Base-by-base conservation (phyloP, 1,140 invertebrate species). In the Hycleus cichorii region DNA sequence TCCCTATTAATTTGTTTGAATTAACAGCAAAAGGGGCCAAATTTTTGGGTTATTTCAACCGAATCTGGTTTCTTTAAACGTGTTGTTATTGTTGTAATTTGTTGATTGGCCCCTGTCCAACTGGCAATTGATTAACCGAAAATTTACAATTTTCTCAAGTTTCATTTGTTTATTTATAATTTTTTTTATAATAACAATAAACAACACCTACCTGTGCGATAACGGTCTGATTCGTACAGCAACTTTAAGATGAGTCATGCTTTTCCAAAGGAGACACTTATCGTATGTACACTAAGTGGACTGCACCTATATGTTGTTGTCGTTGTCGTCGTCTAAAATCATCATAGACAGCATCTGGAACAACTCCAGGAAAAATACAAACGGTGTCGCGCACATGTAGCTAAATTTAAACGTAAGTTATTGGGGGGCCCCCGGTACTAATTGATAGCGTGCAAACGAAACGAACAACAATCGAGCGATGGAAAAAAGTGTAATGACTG, bases 221-320 rank as follows among this genome's bases (percentile, higher is more conserved):
- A 81, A 69, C 9, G 80, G 80, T 59, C 80, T 70, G 8, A 80
- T 74, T 50, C 80, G 67, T 3, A 81, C 69, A n/a, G 78, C 78
- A 57, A 81, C 80, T 64, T 78, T 80, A 39, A 81, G 76, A 51
- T 76, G 78, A 27, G 78, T 73, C 79, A 81, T 81, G 58, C 18
- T 73, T 65, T 32, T 54, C 50, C 24, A 26, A 9, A 46, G 39
- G 47, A 32, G 40, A 42, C 32, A 53, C 32, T 32, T 32, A 32
- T 32, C 51, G 44, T 53, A 53, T 53, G 46, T 45, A 38, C 49
- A 46, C 51, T 46, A 32, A 53, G 32, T 32, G 4, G 32, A 32
- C 32, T 32, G 32, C 32, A 32, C 32, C 32, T 32, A 32, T 32
- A 32, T 32, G 32, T 32, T 32, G 32, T 32, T 32, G 7, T 32